Conservation (phyloP, 2,113 vertebrate species). For the Apaloderma vittatum region DNA sequence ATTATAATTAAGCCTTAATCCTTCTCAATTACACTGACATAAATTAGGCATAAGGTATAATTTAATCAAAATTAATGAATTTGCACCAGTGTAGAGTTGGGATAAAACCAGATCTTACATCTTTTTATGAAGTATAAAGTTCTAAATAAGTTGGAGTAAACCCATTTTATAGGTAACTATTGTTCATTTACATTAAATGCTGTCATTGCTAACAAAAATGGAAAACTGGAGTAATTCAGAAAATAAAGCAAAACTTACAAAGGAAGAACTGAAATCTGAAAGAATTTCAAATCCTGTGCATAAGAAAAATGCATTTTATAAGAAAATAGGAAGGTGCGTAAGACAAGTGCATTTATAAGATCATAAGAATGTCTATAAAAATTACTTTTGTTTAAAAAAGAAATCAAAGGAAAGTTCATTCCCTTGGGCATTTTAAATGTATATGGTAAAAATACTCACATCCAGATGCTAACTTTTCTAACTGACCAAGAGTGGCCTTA, state of each 20-base stretch:
- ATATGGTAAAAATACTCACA: constrained; percentile 51
- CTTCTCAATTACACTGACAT: constrained; percentile 66
- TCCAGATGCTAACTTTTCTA: constrained; percentile 72
- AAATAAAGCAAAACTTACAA: constrained; percentile 12
- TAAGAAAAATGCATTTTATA: too few relatives aligned
- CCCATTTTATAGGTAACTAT: not conserved
- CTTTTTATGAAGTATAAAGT: not conserved
- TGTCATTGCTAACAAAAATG: not conserved
- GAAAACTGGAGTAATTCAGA: not conserved
- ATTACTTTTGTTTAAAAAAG: not conserved
- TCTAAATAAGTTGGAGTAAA: not conserved
- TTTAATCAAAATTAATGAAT: constrained; percentile 71
- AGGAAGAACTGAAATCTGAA: not conserved
- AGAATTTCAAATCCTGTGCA: not conserved
- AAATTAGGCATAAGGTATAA: constrained; percentile 65
- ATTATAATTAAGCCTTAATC: constrained; percentile 71
- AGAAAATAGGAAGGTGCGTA: too few relatives aligned
- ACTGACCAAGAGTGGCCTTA: constrained; percentile 61
- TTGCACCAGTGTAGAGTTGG: not conserved
- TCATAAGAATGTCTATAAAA: not conserved
- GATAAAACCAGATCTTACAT: constrained; percentile 33
- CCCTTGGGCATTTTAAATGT: constrained; percentile 49
- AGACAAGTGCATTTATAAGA: not conserved
- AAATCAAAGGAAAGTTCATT: constrained; percentile 37
- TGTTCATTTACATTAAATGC: not conserved